These are phyloP conservation scores for Rhorus exstirpatorius DNA, from an alignment of 2,888 invertebrate species.

Conservation along the genomic window DNA sequence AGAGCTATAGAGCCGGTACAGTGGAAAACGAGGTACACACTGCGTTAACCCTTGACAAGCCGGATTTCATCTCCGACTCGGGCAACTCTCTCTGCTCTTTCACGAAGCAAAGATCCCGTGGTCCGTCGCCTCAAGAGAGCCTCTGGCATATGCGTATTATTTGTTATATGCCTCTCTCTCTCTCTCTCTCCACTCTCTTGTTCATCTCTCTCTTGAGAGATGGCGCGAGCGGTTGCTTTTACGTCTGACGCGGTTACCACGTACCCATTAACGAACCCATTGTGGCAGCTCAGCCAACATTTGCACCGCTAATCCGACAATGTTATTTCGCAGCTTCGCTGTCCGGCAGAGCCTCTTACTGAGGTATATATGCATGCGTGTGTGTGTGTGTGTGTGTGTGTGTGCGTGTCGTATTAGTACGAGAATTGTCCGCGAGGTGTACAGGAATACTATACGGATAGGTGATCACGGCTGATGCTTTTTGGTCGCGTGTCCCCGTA, in stretches of 20 bases:
- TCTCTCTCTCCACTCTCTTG: background rate
- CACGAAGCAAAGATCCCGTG: slow-evolving; percentile 34
- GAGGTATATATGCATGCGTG: background rate
- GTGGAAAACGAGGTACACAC: slow-evolving; percentile 62
- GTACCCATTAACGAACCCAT: slow-evolving; percentile 83
- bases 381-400: background rate
- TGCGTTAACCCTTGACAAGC: slow-evolving; percentile 38
- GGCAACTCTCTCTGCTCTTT: slow-evolving; percentile 31
- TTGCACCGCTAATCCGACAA: slow-evolving; percentile 80
- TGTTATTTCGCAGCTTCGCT: slow-evolving; percentile 78
- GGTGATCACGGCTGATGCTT: slow-evolving; percentile 56
- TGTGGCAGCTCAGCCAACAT: slow-evolving; percentile 81
- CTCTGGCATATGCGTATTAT: slow-evolving; percentile 60
- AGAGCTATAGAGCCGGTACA: slow-evolving; percentile 41
- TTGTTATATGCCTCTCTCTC: slow-evolving; percentile 14
- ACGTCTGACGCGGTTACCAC: slow-evolving; percentile 80
- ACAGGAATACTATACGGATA: slow-evolving; percentile 18
- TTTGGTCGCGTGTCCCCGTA: slow-evolving; percentile 48
- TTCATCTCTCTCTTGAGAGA: slow-evolving; percentile 4
- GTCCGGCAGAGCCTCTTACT: slow-evolving; percentile 30
- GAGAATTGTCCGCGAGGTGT: slow-evolving; percentile 37
- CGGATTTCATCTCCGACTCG: slow-evolving; percentile 42
- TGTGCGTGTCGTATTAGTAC: slow-evolving; percentile 19
- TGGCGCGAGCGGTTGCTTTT: slow-evolving; percentile 70
- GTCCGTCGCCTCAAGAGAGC: slow-evolving; percentile 11